Percentiles rank a stretch among this genome's conserved stretches.
Conservation (phyloP, 2,113 vertebrate genomes). For the Hydrolagus affinis region DNA sequence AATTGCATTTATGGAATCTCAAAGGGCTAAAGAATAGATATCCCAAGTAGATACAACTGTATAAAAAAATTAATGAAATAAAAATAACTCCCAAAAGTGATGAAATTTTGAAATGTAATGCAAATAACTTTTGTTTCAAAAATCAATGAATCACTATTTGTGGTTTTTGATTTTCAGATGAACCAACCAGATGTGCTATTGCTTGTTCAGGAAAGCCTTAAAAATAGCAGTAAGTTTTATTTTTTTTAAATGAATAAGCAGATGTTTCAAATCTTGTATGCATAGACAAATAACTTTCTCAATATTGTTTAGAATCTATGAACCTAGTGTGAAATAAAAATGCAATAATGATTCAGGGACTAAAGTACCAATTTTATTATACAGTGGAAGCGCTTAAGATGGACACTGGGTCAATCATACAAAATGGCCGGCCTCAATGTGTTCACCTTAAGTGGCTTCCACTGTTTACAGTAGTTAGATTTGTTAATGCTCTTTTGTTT, state of each 20-base stretch:
- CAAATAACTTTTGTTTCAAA: background rate
- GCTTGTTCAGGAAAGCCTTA: conserved; percentile 77
- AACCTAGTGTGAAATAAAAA: background rate
- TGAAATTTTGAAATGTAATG: too few relatives aligned
- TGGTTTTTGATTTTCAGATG: conserved; percentile 71
- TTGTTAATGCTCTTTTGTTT: background rate
- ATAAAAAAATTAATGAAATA: too few relatives aligned
- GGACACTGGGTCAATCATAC: too few relatives aligned
- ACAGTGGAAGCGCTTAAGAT: too few relatives aligned
- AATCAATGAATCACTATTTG: conserved; percentile 11
- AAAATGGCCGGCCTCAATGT: too few relatives aligned
- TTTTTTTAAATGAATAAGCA: background rate
- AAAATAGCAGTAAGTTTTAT: conserved; percentile 69
- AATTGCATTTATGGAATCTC: too few relatives aligned
- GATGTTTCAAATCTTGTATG: background rate
- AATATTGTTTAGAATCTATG: background rate
- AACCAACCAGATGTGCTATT: conserved; percentile 86
- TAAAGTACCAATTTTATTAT: background rate
- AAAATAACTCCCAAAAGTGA: too few relatives aligned
- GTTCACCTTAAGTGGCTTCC: too few relatives aligned
- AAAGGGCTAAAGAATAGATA: too few relatives aligned
- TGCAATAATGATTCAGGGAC: background rate
- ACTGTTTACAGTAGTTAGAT: background rate
- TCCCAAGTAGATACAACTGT: too few relatives aligned
- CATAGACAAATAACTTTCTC: background rate